Evolutionary conservation across 2,888 invertebrate genomes (phyloP).

Genomic region (Tricholauxania praeusta): DNA sequence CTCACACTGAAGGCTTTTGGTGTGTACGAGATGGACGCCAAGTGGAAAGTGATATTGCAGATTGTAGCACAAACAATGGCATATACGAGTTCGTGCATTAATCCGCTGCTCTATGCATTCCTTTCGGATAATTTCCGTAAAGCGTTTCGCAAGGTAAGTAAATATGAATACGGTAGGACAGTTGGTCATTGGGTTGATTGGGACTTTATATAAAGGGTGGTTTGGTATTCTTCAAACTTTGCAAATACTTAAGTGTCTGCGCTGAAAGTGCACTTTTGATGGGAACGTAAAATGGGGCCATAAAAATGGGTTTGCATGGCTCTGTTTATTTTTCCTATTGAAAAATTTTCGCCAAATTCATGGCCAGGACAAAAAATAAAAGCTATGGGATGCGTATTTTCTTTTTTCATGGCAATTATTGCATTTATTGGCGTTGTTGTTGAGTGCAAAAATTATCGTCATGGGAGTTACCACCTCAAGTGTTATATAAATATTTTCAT

Average conservation of each 20-base stretch:
- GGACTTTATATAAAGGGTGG: not conserved
- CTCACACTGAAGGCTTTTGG: slow-evolving; percentile 80
- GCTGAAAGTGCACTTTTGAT: too few relatives aligned
- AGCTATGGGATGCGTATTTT: not conserved
- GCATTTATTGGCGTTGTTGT: too few relatives aligned
- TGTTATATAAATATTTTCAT: slow-evolving; percentile 35
- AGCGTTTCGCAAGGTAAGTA: slow-evolving; percentile 78
- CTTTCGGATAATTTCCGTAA: slow-evolving; percentile 94
- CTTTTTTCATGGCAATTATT: not conserved
- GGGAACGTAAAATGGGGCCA: too few relatives aligned
- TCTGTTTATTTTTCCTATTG: not conserved
- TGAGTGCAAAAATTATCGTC: too few relatives aligned
- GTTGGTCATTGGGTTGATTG: not conserved
- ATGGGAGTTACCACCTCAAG: slow-evolving; percentile 9
- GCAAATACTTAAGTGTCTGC: not conserved
- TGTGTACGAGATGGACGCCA: slow-evolving; percentile 68
- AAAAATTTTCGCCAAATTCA: slow-evolving; percentile 10
- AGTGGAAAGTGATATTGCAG: slow-evolving; percentile 75
- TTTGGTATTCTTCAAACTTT: not conserved
- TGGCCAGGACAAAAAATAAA: not conserved
- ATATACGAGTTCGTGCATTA: slow-evolving; percentile 94
- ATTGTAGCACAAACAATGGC: slow-evolving; percentile 84
- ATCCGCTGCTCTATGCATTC: slow-evolving; percentile 94
- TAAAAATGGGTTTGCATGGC: too few relatives aligned
- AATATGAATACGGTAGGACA: not conserved